Evolutionary conservation across 2,888 invertebrate genomes (phyloP), one percentile per base, ranked within the genome.

Genomic region (Cremastinae sp.): DNA sequence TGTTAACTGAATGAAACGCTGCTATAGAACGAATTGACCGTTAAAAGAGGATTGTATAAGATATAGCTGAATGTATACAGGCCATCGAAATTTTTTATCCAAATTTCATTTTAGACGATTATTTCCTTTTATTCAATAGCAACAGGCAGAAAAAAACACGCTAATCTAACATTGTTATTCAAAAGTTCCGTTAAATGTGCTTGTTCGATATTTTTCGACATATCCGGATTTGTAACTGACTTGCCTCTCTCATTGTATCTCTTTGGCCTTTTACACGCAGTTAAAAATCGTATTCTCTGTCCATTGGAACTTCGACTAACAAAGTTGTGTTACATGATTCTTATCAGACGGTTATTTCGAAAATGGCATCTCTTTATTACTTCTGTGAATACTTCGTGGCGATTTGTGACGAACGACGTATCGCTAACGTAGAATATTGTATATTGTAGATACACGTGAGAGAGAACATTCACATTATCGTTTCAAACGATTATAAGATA

Each of bases 381-480:
- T 81, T 82, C 81, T 84, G 81, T 83, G 83, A 85, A 84, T 85
- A 81, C 80, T 81, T 83, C 80, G 78, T 80, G 80, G 81, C 76
- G 78, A 82, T 82, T 69, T 41, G 43, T 10, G 49, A 20, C 18
- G 47, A 53, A 43, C 35, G 35, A 55, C 20, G 18, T 64, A 76
- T 74, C 71, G 78, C 74, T 71, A 74, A 64, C 73, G 81, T 79
- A 83, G 45, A 22, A 68, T 82, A 80, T 83, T 85, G 84, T 82
- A 83, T 83, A 82, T 81, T 87, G 85, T 86, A 87, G 83, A 88
- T 84, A 84, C 74, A 55, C 69, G 59, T 61, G 61, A 61, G 28
- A 69, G 74, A 64, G 66, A 61, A 58, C 37, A 74, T 75, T 62
- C 59, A 37, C 78, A 68, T 70, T 64, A 45, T 75, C 66, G 74